A percentile compares a stretch with the other conserved stretches of the same genome.
Conservation (phyloP, 2,797 vertebrate species). For the Macropodus opercularis region DNA sequence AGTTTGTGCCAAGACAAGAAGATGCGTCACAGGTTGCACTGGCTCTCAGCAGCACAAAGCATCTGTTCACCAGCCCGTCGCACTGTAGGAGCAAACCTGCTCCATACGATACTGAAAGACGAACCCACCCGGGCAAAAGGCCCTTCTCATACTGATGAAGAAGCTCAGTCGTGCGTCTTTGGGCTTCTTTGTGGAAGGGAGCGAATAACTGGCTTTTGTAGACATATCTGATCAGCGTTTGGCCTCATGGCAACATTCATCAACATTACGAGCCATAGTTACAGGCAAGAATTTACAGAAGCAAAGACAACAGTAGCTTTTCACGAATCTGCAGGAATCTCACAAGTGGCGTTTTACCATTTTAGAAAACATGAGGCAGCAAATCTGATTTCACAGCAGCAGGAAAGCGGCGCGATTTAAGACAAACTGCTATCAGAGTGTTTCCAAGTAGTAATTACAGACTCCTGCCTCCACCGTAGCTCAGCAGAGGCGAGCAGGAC, state of each 20-base stretch:
- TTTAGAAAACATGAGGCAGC: not conserved
- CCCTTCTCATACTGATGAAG: not conserved
- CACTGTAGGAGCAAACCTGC: not conserved
- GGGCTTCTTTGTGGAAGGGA: not conserved
- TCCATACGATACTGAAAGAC: not conserved
- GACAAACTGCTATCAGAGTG: not conserved
- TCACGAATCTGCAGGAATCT: not conserved
- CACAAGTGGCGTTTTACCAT: not conserved
- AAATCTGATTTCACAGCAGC: not conserved
- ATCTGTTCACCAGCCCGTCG: slow-evolving; percentile 19
- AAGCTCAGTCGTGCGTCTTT: not conserved
- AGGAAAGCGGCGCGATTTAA: not conserved
- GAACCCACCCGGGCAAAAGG: too few species aligned
- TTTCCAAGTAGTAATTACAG: not conserved
- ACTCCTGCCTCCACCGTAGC: not conserved
- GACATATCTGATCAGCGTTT: slow-evolving; percentile 14
- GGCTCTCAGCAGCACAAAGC: slow-evolving; percentile 4
- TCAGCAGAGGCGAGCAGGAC: not conserved
- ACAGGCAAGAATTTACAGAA: not conserved
- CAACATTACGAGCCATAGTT: not conserved
- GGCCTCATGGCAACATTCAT: not conserved
- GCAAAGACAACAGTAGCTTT: not conserved
- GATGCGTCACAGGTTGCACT: slow-evolving; percentile 1
- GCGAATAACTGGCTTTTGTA: slow-evolving; percentile 5
- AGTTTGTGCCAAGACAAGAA: slow-evolving; percentile 9